phyloP scores from a whole-genome alignment of 2,888 invertebrate species.

The Melanchra persicariae region DNA sequence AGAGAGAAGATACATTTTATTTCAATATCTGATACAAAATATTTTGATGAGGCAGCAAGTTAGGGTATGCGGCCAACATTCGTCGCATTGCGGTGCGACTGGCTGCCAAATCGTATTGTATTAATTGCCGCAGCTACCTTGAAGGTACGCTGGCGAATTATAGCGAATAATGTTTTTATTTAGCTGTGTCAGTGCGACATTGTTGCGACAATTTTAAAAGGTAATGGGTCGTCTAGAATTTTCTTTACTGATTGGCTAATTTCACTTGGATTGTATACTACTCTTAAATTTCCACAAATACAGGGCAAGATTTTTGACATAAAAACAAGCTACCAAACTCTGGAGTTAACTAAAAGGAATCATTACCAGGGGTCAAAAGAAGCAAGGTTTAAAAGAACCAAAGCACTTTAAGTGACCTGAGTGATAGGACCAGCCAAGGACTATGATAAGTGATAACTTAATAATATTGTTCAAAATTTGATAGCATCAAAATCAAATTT shows the following conservation, averaged over 20 bases:
- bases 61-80: conserved; percentile 46
- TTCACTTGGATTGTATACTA: no score
- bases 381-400: no score
- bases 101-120: conserved; percentile 63
- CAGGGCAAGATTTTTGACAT: no score
- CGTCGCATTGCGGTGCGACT: conserved; percentile 61
- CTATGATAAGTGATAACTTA: no score
- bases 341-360: no score
- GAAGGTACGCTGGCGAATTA: conserved; percentile 50
- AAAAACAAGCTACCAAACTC: no score
- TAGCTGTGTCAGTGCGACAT: conserved; percentile 20
- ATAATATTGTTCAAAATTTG: background rate
- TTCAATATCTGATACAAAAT: conserved; percentile 51
- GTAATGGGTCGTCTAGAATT: conserved; percentile 12
- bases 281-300: no score
- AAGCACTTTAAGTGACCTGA: no score
- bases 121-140: conserved; percentile 61
- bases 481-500: no score
- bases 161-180: conserved; percentile 48
- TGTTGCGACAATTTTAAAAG: conserved; percentile 10
- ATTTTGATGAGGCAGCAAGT: conserved; percentile 52
- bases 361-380: no score
- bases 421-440: no score
- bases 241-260: background rate
- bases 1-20: conserved; percentile 21